Conservation (phyloP, 2,113 vertebrate species). For the Myiopsitta monachus region DNA sequence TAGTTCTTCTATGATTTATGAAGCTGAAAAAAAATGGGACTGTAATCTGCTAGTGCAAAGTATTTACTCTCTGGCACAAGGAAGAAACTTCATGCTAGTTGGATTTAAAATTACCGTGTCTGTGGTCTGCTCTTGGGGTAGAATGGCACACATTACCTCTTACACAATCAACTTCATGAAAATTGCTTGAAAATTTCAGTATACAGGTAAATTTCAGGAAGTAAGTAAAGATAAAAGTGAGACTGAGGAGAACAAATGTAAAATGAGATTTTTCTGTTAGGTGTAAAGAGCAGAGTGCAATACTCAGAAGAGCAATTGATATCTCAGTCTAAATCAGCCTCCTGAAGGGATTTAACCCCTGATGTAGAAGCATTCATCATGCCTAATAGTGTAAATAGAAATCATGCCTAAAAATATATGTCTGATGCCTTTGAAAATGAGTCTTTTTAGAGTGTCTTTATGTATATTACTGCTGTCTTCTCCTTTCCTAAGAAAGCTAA, state of each 20-base stretch:
- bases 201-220: neutral
- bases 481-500: neutral
- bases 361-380: neutral
- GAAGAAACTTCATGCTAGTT: neutral
- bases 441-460: neutral
- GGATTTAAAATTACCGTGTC: neutral
- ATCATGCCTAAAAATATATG: neutral
- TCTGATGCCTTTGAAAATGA: neutral
- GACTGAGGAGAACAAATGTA: neutral
- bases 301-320: neutral
- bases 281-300: neutral
- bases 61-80: neutral
- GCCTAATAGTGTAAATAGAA: neutral
- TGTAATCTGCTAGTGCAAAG: neutral
- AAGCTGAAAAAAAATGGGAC: neutral
- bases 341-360: neutral
- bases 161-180: neutral
- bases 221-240: neutral
- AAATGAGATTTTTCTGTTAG: neutral
- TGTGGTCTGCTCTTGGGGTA: neutral
- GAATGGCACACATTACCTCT: neutral
- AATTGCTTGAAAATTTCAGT: neutral
- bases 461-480: neutral
- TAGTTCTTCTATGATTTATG: neutral
- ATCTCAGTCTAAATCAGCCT: neutral